These are phyloP conservation scores for Scelioninae gen. 2 DNA, from an alignment of 2,888 invertebrate species.

Conservation along the genomic window DNA sequence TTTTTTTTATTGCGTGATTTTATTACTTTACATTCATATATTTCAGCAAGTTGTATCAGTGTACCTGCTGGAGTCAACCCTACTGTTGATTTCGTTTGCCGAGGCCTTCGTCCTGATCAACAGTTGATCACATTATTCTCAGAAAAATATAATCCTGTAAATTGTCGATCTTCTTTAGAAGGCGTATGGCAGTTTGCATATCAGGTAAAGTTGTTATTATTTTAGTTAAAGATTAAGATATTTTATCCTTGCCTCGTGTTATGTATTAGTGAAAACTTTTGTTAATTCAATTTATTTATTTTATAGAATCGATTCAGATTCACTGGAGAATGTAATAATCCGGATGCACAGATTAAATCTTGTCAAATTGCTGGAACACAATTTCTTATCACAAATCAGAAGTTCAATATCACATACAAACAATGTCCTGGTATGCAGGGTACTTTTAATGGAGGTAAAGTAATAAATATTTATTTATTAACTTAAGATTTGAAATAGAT, in stretches of 20 bases:
- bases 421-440: constrained; percentile 93
- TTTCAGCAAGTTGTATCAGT: constrained; percentile 84
- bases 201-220: constrained; percentile 76
- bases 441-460: constrained; percentile 87
- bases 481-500: too few species aligned
- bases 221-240: constrained; percentile 7
- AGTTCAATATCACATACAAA: constrained; percentile 95
- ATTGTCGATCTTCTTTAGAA: constrained; percentile 93
- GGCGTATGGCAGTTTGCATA: constrained; percentile 98
- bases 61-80: constrained; percentile 81
- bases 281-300: too few species aligned
- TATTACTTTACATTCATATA: too few species aligned
- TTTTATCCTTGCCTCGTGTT: too few species aligned
- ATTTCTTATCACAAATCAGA: constrained; percentile 96
- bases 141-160: constrained; percentile 92
- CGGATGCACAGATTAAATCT: constrained; percentile 92
- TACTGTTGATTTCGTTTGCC: constrained; percentile 86
- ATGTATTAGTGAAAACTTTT: too few species aligned
- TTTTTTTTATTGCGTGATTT: too few species aligned
- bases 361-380: constrained; percentile 97
- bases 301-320: constrained; percentile 88
- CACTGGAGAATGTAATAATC: constrained; percentile 93
- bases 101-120: constrained; percentile 84
- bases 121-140: constrained; percentile 90
- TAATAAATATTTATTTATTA: constrained; percentile 10